phyloP scores from a whole-genome alignment of 2,797 vertebrate species.

The Sciurus carolinensis region DNA sequence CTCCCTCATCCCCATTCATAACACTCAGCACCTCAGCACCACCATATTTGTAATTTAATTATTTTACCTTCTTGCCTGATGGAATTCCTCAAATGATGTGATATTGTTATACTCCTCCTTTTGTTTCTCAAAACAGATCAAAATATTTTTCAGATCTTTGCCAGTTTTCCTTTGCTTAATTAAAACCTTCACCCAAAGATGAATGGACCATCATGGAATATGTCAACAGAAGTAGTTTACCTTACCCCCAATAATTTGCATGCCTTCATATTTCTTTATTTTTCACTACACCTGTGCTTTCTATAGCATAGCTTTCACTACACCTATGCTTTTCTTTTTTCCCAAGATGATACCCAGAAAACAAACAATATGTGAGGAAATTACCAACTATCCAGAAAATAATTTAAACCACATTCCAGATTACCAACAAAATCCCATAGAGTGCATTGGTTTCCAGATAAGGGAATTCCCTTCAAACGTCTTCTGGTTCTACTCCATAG shows the following conservation, averaged over 20 bases:
- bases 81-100: not conserved
- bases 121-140: not conserved
- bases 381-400: not conserved
- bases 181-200: not conserved
- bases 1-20: not conserved
- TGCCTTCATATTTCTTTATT: not conserved
- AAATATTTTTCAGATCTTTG: not conserved
- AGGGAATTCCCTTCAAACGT: not conserved
- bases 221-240: not conserved
- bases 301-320: not conserved
- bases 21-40: not conserved
- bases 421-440: not conserved
- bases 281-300: not conserved
- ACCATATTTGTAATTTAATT: not conserved
- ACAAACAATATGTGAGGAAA: not conserved
- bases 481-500: not conserved
- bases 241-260: not conserved
- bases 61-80: not conserved
- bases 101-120: not conserved
- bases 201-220: not conserved
- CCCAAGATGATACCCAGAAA: not conserved
- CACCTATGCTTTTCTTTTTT: not conserved
- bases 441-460: not conserved
- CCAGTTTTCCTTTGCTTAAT: not conserved
- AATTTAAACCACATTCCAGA: not conserved